phyloP scores from a whole-genome alignment of 2,113 vertebrate species.

The Crotalus horridus region DNA sequence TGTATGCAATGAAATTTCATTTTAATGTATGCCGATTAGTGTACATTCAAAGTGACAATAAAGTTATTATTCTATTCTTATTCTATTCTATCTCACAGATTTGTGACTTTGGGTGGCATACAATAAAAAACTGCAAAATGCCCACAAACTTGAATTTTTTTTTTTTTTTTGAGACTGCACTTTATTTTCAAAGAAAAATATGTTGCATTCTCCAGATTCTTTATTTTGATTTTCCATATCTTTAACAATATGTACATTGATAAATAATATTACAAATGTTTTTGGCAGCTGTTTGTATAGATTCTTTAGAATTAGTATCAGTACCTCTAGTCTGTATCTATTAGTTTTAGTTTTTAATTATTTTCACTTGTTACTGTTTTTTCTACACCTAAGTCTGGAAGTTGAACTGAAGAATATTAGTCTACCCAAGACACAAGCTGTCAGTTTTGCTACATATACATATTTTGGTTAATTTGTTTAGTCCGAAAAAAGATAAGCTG shows the following conservation, averaged over 20 bases:
- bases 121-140: not conserved
- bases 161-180: not conserved
- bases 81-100: too few species aligned
- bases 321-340: not conserved
- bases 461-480: too few species aligned
- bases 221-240: too few species aligned
- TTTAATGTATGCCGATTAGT: too few species aligned
- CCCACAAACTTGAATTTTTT: not conserved
- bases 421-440: not conserved
- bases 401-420: not conserved
- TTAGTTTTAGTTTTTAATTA: not conserved
- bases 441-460: not conserved
- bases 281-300: too few species aligned
- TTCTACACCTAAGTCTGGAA: not conserved
- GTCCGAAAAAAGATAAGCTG: too few species aligned
- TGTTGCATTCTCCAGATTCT: not conserved
- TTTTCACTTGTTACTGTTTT: not conserved
- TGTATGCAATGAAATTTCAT: too few species aligned
- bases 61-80: too few species aligned
- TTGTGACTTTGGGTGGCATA: too few species aligned
- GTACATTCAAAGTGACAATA: too few species aligned
- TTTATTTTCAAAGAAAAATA: not conserved
- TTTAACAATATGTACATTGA: not conserved
- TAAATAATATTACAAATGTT: not conserved
- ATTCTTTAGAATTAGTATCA: not conserved